phyloP scores from a whole-genome alignment of 2,797 vertebrate genomes.

The Pygocentrus nattereri region DNA sequence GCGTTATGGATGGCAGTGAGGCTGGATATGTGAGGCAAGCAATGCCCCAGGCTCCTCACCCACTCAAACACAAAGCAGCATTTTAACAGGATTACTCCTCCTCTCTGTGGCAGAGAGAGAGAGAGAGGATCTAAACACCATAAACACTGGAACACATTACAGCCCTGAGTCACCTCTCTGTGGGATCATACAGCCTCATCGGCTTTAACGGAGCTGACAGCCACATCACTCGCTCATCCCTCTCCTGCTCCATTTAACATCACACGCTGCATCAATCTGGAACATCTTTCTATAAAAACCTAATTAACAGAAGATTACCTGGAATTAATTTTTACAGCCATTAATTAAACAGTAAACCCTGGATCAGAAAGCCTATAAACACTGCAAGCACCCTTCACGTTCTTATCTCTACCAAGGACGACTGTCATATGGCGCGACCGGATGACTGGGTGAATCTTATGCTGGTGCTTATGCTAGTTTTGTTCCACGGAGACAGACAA shows the following conservation, averaged over 20 bases:
- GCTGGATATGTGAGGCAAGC: constrained; percentile 20
- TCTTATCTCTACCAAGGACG: neutral
- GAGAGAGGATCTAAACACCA: constrained; percentile 48
- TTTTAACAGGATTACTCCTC: constrained; percentile 59
- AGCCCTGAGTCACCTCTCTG: constrained; percentile 54
- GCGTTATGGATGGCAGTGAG: constrained; percentile 13
- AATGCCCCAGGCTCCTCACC: constrained; percentile 43
- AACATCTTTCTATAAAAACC: constrained; percentile 24
- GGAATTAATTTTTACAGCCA: constrained; percentile 29
- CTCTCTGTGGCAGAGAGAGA: constrained; percentile 24
- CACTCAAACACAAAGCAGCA: constrained; percentile 50
- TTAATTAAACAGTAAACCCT: constrained; percentile 36
- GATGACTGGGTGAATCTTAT: neutral
- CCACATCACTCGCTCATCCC: constrained; percentile 12
- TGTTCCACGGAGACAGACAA: constrained; percentile 15
- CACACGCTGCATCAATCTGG: constrained; percentile 30
- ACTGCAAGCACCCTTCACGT: neutral
- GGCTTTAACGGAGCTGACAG: constrained; percentile 46
- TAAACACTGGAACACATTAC: constrained; percentile 54
- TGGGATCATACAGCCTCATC: constrained; percentile 42
- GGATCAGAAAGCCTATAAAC: constrained; percentile 7
- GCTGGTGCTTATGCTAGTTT: neutral
- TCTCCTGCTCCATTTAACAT: constrained; percentile 2
- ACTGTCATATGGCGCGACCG: neutral
- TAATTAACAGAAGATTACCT: constrained; percentile 35